Conservation (phyloP, 2,797 vertebrate genomes). For the Acipenser oxyrinchus region DNA sequence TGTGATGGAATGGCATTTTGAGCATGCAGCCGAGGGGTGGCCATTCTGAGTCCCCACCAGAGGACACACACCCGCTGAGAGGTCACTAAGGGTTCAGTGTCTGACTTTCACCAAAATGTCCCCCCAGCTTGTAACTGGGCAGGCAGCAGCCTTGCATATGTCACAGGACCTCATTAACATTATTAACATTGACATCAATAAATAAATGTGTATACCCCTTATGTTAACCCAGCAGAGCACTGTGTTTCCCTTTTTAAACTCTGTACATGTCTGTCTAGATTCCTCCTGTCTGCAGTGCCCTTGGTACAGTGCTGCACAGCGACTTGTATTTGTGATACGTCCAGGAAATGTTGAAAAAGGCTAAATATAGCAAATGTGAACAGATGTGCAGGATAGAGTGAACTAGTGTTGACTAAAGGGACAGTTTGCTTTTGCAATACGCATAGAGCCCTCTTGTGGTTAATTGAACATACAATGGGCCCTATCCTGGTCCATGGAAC, state of each 20-base stretch:
- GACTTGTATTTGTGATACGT: conserved; percentile 22
- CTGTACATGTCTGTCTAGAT: conserved; percentile 47
- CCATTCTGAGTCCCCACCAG: conserved; percentile 26
- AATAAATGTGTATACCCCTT: conserved; percentile 52
- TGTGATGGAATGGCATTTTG: conserved; percentile 7
- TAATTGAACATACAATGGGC: neutral
- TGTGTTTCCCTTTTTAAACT: conserved; percentile 46
- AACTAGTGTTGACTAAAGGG: neutral
- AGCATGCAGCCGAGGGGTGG: conserved; percentile 33
- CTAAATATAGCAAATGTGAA: conserved; percentile 36
- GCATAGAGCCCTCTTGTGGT: too few relatives aligned
- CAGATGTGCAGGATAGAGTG: neutral
- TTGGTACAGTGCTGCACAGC: conserved; percentile 23
- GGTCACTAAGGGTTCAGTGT: conserved; percentile 64
- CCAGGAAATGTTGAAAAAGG: conserved; percentile 32
- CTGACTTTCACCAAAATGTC: conserved; percentile 56
- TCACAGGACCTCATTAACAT: conserved; percentile 48
- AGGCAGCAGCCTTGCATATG: conserved; percentile 24
- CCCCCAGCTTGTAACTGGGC: conserved; percentile 27
- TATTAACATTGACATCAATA: neutral
- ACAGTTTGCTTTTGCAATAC: too few relatives aligned
- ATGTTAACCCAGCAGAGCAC: conserved; percentile 32
- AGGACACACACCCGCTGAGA: conserved; percentile 49
- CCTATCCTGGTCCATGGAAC: neutral
- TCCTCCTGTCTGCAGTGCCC: conserved; percentile 41